Conservation (phyloP, 2,888 invertebrate genomes). For the Ischnura elegans region DNA sequence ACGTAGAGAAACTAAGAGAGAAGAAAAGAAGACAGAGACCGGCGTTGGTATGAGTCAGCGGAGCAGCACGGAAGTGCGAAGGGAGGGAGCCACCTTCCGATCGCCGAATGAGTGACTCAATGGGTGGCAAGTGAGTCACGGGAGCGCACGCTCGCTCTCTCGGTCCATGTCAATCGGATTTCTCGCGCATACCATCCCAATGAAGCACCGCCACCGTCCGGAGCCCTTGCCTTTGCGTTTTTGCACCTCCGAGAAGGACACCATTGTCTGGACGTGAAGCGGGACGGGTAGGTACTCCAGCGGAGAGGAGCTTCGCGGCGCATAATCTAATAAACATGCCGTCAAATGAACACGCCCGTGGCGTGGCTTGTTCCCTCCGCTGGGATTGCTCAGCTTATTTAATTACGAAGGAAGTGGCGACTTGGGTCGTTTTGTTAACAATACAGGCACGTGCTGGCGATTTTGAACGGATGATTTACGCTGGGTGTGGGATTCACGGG, state of each 20-base stretch:
- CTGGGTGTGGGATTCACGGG: background rate
- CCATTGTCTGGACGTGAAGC: background rate
- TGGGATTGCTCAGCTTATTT: background rate
- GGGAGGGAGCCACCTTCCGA: constrained; percentile 5
- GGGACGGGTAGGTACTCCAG: no score
- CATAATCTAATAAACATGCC: constrained; percentile 11
- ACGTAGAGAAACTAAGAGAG: background rate
- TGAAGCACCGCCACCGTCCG: background rate
- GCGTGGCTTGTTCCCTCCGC: background rate
- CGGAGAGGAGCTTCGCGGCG: background rate
- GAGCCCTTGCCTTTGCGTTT: constrained; percentile 23
- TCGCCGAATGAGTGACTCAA: constrained; percentile 31
- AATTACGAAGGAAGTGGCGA: background rate
- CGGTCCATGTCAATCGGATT: constrained; percentile 38
- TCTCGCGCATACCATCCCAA: constrained; percentile 21
- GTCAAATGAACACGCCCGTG: background rate
- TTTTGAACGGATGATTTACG: background rate
- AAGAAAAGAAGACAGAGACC: background rate
- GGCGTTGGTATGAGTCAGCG: background rate
- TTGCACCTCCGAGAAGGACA: constrained; percentile 13
- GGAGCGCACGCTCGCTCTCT: background rate
- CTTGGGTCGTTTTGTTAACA: background rate
- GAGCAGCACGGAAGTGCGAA: background rate
- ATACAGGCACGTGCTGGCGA: background rate
- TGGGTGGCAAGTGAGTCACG: constrained; percentile 15